A percentile compares a stretch with the other conserved stretches of the same genome.
Conservation (phyloP, 2,888 invertebrate genomes). For the Mimumesa dahlbomi region DNA sequence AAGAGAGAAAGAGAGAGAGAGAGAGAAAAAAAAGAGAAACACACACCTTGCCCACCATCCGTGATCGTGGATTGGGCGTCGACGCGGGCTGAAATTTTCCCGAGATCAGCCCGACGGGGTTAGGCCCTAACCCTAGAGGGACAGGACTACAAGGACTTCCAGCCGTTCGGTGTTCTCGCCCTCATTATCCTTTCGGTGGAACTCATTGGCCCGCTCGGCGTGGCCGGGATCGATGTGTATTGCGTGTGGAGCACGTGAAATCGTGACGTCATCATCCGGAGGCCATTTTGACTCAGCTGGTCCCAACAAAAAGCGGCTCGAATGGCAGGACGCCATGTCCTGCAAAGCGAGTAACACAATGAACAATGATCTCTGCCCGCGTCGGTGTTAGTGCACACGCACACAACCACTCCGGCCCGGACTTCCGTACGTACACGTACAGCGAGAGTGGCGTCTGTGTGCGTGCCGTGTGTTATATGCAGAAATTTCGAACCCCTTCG, state of each 20-base stretch:
- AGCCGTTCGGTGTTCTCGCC: constrained; percentile 3
- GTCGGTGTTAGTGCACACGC: constrained; percentile 22
- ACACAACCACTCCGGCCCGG: constrained; percentile 53
- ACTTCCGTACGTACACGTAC: constrained; percentile 22
- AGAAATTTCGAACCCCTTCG: constrained; percentile 65
- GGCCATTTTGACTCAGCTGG: constrained; percentile 80
- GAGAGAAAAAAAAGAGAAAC: too few species aligned
- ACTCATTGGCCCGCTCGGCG: constrained; percentile 35
- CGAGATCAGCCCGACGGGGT: neutral
- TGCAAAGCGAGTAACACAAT: constrained; percentile 64
- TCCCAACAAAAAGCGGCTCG: constrained; percentile 73
- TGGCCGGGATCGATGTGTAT: constrained; percentile 49
- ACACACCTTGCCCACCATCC: too few species aligned
- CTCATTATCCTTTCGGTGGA: constrained; percentile 20
- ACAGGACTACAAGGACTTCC: constrained; percentile 1
- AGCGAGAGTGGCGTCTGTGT: constrained; percentile 22
- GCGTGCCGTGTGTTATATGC: constrained; percentile 36
- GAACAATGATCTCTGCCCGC: constrained; percentile 67
- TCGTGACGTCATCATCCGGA: constrained; percentile 72
- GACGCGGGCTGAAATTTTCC: neutral
- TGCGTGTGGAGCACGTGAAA: constrained; percentile 53
- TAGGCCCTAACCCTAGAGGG: neutral
- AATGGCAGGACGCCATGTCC: constrained; percentile 76
- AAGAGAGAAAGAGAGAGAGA: too few species aligned
- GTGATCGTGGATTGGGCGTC: neutral